Evolutionary conservation across 2,888 invertebrate genomes (phyloP).

Genomic region (Thecophora atra): DNA sequence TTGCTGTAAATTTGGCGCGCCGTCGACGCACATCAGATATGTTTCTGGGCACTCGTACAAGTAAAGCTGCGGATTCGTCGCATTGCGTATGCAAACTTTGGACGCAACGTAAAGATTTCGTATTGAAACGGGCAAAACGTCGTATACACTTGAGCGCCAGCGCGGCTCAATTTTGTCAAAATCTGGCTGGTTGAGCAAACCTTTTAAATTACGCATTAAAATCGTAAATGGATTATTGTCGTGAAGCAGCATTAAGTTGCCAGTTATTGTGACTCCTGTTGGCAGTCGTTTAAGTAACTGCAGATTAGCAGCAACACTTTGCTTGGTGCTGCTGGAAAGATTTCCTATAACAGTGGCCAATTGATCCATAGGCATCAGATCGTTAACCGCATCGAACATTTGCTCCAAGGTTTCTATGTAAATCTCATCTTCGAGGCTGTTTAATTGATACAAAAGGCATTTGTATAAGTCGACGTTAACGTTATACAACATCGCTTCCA

Average conservation of each 20-base stretch:
- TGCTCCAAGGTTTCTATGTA: slow-evolving; percentile 47
- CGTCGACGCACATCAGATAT: slow-evolving; percentile 53
- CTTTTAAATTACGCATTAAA: slow-evolving; percentile 43
- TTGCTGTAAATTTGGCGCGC: slow-evolving; percentile 47
- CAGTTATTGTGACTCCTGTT: not conserved
- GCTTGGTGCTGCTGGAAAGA: slow-evolving; percentile 44
- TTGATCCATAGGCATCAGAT: slow-evolving; percentile 45
- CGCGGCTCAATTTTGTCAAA: slow-evolving; percentile 42
- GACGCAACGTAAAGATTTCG: slow-evolving; percentile 48
- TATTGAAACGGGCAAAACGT: slow-evolving; percentile 46
- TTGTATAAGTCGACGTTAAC: slow-evolving; percentile 19
- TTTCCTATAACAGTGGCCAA: slow-evolving; percentile 45
- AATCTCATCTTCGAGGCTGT: slow-evolving; percentile 44
- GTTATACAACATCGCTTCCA: slow-evolving; percentile 23
- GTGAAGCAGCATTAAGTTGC: slow-evolving; percentile 1
- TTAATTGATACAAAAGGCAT: slow-evolving; percentile 45
- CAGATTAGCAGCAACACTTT: slow-evolving; percentile 48
- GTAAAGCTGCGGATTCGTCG: slow-evolving; percentile 46
- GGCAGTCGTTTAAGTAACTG: slow-evolving; percentile 45
- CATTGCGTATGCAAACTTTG: slow-evolving; percentile 53
- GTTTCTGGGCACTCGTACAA: slow-evolving; percentile 55
- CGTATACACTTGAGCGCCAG: slow-evolving; percentile 40
- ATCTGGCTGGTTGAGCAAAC: slow-evolving; percentile 40
- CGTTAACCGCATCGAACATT: slow-evolving; percentile 46
- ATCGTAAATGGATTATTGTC: slow-evolving; percentile 30